These are phyloP conservation scores for Thereva nobilitata DNA, from an alignment of 2,888 invertebrate genomes.

Conservation along the genomic window DNA sequence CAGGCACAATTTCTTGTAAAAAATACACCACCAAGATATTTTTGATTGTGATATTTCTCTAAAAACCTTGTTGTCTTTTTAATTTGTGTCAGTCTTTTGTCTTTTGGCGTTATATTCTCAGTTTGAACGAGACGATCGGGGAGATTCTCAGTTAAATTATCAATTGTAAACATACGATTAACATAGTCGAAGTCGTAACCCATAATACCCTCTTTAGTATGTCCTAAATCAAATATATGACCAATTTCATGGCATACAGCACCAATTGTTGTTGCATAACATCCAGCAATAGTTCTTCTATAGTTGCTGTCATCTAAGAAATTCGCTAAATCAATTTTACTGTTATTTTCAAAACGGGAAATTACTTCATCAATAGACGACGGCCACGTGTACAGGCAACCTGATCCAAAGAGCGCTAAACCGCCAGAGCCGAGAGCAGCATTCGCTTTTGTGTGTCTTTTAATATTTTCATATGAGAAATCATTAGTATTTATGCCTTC, in stretches of 20 bases:
- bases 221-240: conserved; percentile 92
- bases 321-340: conserved; percentile 69
- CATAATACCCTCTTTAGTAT: conserved; percentile 91
- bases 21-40: conserved; percentile 52
- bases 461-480: conserved; percentile 70
- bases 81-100: conserved; percentile 51
- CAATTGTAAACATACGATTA: conserved; percentile 74
- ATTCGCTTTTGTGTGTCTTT: conserved; percentile 74
- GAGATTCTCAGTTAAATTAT: conserved; percentile 58
- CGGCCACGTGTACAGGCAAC: conserved; percentile 91
- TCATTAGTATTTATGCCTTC: conserved; percentile 67
- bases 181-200: conserved; percentile 86
- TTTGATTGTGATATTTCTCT: conserved; percentile 55
- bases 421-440: conserved; percentile 93
- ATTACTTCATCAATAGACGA: conserved; percentile 69
- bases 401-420: conserved; percentile 87
- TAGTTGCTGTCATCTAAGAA: conserved; percentile 93
- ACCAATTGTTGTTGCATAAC: conserved; percentile 88
- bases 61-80: conserved; percentile 48
- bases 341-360: conserved; percentile 55
- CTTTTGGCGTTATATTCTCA: not conserved
- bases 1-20: conserved; percentile 54
- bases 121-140: conserved; percentile 51
- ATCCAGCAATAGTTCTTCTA: conserved; percentile 82
- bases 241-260: conserved; percentile 92